Percentiles rank a stretch among this genome's conserved stretches.
phyloP scores from a whole-genome alignment of 2,888 invertebrate genomes.

The Phlogophora meticulosa region DNA sequence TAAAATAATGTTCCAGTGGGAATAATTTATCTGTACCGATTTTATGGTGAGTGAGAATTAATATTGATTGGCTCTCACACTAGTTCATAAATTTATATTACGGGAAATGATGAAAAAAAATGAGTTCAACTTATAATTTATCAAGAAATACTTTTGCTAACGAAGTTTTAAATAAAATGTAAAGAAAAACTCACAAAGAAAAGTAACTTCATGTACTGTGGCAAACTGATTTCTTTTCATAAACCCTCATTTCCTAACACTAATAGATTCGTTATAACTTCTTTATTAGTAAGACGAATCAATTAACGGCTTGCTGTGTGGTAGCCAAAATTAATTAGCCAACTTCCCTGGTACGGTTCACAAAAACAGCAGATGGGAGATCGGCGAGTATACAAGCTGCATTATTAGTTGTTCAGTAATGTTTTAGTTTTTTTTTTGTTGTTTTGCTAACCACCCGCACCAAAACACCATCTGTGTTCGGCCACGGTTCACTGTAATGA shows the following conservation, averaged over 20 bases:
- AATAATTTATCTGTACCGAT: slow-evolving; percentile 16
- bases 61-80: slow-evolving; percentile 14
- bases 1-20: slow-evolving; percentile 10
- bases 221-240: slow-evolving; percentile 47
- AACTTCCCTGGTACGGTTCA: slow-evolving; percentile 81
- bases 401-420: slow-evolving; percentile 86
- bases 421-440: slow-evolving; percentile 80
- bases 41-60: slow-evolving; percentile 10
- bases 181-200: neutral
- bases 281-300: slow-evolving; percentile 85
- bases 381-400: slow-evolving; percentile 80
- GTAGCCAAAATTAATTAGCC: slow-evolving; percentile 86
- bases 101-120: too few relatives aligned
- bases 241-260: slow-evolving; percentile 68
- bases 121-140: neutral
- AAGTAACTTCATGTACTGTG: slow-evolving; percentile 5
- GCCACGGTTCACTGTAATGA: slow-evolving; percentile 74
- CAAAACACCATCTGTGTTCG: slow-evolving; percentile 87
- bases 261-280: slow-evolving; percentile 77
- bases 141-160: neutral
- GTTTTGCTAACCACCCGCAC: slow-evolving; percentile 82
- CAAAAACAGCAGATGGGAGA: slow-evolving; percentile 88
- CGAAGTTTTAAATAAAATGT: neutral
- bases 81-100: slow-evolving; percentile 23
- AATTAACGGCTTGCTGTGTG: slow-evolving; percentile 83